Percentiles rank a stretch among this genome's conserved stretches.
Conservation (phyloP, 2,888 invertebrate species). For the Chloromyia formosa region DNA sequence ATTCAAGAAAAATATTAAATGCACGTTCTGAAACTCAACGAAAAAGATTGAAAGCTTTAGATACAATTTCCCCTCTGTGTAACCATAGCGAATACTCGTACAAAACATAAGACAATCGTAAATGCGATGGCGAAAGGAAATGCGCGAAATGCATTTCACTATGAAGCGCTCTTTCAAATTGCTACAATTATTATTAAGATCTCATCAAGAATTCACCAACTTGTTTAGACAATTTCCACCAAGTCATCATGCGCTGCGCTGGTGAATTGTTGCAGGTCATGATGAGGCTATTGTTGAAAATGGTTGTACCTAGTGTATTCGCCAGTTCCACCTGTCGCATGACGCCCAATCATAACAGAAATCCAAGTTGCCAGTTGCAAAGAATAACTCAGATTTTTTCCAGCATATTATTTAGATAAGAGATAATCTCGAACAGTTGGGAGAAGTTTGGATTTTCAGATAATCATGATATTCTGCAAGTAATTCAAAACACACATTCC, state of each 20-base stretch:
- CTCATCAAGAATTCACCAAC: slow-evolving; percentile 8
- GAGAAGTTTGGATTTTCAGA: no score
- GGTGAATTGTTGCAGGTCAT: not conserved
- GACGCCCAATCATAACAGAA: no score
- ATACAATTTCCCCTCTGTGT: no score
- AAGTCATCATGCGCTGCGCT: not conserved
- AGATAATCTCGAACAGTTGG: no score
- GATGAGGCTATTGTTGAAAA: not conserved
- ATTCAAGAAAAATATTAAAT: no score
- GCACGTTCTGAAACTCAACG: no score
- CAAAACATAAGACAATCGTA: not conserved
- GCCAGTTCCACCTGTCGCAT: no score
- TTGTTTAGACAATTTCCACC: not conserved
- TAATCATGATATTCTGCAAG: no score
- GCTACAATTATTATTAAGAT: slow-evolving; percentile 16
- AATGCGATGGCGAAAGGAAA: not conserved
- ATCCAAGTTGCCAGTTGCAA: no score
- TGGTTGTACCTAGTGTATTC: no score
- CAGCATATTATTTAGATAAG: slow-evolving; percentile 2
- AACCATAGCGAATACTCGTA: no score
- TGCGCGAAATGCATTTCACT: slow-evolving; percentile 1
- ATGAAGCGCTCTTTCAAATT: slow-evolving; percentile 1
- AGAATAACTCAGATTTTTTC: not conserved
- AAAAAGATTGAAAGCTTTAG: no score
- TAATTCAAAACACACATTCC: not conserved